Base-by-base conservation (phyloP, 2,113 vertebrate genomes). In the Calcarius ornatus region DNA sequence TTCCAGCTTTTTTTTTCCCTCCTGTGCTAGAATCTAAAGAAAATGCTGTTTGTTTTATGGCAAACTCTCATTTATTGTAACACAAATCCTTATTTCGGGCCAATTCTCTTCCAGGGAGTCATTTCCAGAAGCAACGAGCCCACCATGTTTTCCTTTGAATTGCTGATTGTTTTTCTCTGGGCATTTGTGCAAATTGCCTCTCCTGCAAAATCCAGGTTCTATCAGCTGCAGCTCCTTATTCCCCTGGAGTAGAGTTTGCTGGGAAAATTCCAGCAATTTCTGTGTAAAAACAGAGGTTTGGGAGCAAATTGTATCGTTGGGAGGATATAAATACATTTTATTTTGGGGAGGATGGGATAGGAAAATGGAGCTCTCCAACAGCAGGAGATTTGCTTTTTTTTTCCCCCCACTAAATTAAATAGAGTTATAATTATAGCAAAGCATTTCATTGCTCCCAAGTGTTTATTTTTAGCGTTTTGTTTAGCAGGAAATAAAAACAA, bases 401-500 rank as follows among this genome's bases (percentile, higher is more conserved):
- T 33, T 48, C 25, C 50, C 2, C 31, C 21, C 66, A 23, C 5
- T 64, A 69, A 80, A 63, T 83, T 86, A 56, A 91, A 82, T 13
- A 17, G 53, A 76, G 35, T 75, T 84, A 38, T 27, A 90, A 92
- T 94, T 90, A 70, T 5, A 85, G 90, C 92, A 30, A 25, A 94
- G 75, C 53, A 20, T 79, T 85, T 33, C 79, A 80, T 85, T 82
- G 50, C 42, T 90, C 88, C 90, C 90, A 86, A 92, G 40, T 12
- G 81, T 37, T 91, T 94, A 48, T 80, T 90, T 94, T 90, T 85
- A 93, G 78, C 10, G 35, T 87, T 92, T 79, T 72, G 53, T 79
- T 92, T 60, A 79, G 87, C 92, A 94, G 92, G 85, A 91, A 53
- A 71, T 48, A 89, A 90, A 95, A 96, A 79, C 70, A 87, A 93